These are phyloP conservation scores for Porites evermanni DNA, from an alignment of 92 coral and sea anemone genomes.

Conservation along the genomic window DNA sequence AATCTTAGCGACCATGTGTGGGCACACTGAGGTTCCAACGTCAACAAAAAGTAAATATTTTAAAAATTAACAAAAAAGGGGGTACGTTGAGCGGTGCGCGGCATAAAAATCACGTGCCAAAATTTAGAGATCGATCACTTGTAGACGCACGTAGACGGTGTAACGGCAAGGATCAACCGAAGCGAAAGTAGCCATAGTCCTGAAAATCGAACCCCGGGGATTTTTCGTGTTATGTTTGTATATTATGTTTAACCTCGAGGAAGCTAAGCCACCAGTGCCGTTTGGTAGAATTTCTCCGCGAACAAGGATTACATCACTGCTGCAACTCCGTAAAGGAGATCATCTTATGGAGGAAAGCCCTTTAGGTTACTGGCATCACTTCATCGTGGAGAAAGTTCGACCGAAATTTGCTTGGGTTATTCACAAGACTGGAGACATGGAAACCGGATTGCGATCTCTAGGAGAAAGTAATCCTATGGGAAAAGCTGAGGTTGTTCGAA, in stretches of 20 bases:
- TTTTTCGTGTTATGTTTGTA: not conserved
- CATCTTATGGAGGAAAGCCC: constrained; percentile 91
- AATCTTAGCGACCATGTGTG: not conserved
- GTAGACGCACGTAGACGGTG: not conserved
- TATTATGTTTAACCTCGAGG: constrained; percentile 50
- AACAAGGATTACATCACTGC: constrained; percentile 76
- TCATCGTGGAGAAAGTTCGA: constrained; percentile 86
- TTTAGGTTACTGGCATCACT: constrained; percentile 94
- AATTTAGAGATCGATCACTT: not conserved
- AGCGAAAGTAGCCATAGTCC: not conserved
- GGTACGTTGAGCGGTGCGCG: too few relatives aligned
- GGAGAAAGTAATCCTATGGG: constrained; percentile 72
- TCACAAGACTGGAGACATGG: constrained; percentile 84
- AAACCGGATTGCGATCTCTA: constrained; percentile 75
- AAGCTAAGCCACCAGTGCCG: constrained; percentile 42
- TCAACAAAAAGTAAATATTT: not conserved
- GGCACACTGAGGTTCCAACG: not conserved
- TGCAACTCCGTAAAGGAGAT: constrained; percentile 82
- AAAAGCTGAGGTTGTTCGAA: constrained; percentile 79
- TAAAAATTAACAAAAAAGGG: not conserved
- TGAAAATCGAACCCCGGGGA: too few relatives aligned
- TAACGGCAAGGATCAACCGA: too few relatives aligned
- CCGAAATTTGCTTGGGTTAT: constrained; percentile 80
- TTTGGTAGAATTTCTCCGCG: constrained; percentile 81
- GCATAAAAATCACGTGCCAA: not conserved